Base-by-base conservation (phyloP, 2,888 invertebrate species). In the Tachina fera region DNA sequence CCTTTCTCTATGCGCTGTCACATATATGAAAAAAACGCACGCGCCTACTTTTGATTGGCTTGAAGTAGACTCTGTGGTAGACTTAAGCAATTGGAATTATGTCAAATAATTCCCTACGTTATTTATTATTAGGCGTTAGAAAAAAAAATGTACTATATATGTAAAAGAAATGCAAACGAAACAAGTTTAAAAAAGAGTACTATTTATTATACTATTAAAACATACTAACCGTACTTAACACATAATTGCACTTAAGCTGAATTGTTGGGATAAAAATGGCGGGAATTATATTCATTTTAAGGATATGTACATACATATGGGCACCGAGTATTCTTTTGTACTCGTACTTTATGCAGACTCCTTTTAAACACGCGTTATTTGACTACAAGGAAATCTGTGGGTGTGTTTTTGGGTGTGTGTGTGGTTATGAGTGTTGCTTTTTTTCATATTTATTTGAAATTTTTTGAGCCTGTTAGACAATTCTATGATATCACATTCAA, bases 171-270 rank as follows among this genome's bases (percentile, higher is more conserved):
- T 1, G 31, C 16, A 58, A 6, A 31, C 10, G 41, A 43, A 51
- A 41, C 61, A 61, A 61, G 10, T 41, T 22, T 16, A 0, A 58
- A 58, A 51, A 45, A 61, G 9, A 31, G 31, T 22, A 14, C 9
- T 60, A 14, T 31, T 49, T 68, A n/a, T 41, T 41, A 60, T n/a
- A 53, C 43, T 63, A 75, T 51, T 39, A 63, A 16, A 56, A 14
- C 19, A 53, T 53, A 51, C 61, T 56, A 70, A 63, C 41, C 31
- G 60, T 58, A 74, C 74, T 80, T 72, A 72, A 72, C 71, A 65
- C 71, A 72, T 65, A 72, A 72, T 80, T 72, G 45, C 41, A 47
- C 65, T 58, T 45, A 58, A 67, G 51, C 56, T 56, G 19, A 65
- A 70, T 19, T 49, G 31, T 45, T 49, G 53, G 22, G 3, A 43